Conservation (phyloP, 2,888 invertebrate species). For the Strigamia maritima region DNA sequence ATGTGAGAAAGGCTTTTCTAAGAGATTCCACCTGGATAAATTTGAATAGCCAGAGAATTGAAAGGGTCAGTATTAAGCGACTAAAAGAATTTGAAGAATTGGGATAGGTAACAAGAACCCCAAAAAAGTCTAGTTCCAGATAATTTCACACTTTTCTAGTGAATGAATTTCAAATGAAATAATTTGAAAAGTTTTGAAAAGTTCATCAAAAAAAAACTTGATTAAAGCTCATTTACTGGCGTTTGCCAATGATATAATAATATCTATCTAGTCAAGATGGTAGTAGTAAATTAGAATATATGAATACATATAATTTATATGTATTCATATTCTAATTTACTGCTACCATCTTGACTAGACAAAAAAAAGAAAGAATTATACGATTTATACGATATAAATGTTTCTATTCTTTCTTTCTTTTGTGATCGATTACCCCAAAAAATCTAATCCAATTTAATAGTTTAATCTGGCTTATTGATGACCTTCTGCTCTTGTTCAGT, state of each 20-base stretch:
- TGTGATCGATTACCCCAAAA: too few species aligned
- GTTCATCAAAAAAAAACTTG: too few species aligned
- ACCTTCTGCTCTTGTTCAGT: not conserved
- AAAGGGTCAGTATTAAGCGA: conserved; percentile 14
- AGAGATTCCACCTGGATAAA: conserved; percentile 1
- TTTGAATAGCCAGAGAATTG: not conserved
- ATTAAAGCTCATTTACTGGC: too few species aligned
- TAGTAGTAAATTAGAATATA: too few species aligned
- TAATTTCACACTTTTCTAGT: not conserved
- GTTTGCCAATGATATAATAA: too few species aligned
- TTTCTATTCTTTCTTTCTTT: not conserved
- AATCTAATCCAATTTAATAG: not conserved
- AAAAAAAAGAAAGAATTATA: too few species aligned
- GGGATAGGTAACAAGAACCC: not conserved
- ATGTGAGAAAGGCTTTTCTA: not conserved
- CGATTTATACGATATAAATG: too few species aligned
- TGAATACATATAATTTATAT: too few species aligned
- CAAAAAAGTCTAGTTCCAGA: not conserved
- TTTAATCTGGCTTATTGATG: not conserved
- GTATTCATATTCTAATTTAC: too few species aligned
- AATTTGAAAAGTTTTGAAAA: too few species aligned
- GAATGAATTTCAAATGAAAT: not conserved
- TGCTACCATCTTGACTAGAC: too few species aligned
- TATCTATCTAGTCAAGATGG: too few species aligned
- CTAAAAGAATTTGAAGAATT: not conserved